phyloP scores from a whole-genome alignment of 2,113 vertebrate genomes.

The Lophura nycthemera region DNA sequence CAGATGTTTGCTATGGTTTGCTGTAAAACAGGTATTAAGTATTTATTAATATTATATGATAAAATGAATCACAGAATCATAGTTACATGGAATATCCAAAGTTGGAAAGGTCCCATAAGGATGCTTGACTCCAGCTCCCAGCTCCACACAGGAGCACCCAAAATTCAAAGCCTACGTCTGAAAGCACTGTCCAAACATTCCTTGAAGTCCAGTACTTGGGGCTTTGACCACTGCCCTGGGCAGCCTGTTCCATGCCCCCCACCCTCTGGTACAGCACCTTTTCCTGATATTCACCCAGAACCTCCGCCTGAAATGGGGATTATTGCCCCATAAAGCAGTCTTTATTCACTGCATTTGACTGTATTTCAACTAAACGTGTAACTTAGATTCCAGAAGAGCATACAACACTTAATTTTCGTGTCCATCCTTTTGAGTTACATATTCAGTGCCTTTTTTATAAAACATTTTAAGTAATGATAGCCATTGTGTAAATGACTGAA shows the following conservation, averaged over 20 bases:
- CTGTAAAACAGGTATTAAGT: not conserved
- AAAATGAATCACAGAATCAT: not conserved
- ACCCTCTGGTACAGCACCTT: no score
- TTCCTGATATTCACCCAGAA: no score
- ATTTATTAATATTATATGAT: not conserved
- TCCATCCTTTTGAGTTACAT: not conserved
- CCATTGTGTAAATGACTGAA: not conserved
- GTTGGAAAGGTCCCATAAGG: no score
- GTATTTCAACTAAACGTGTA: not conserved
- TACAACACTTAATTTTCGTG: not conserved
- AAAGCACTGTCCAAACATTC: no score
- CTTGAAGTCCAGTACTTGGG: no score
- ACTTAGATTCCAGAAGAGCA: not conserved
- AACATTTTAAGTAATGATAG: not conserved
- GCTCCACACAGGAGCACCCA: no score
- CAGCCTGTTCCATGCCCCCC: no score
- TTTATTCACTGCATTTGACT: not conserved
- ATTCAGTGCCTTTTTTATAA: not conserved
- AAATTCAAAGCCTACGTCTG: no score
- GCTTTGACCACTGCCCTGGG: no score
- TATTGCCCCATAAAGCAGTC: not conserved
- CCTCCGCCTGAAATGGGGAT: not conserved
- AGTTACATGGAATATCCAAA: no score
- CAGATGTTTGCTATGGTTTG: not conserved
- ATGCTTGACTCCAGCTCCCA: no score